phyloP scores from a whole-genome alignment of 2,113 vertebrate genomes.

The Geococcyx californianus region DNA sequence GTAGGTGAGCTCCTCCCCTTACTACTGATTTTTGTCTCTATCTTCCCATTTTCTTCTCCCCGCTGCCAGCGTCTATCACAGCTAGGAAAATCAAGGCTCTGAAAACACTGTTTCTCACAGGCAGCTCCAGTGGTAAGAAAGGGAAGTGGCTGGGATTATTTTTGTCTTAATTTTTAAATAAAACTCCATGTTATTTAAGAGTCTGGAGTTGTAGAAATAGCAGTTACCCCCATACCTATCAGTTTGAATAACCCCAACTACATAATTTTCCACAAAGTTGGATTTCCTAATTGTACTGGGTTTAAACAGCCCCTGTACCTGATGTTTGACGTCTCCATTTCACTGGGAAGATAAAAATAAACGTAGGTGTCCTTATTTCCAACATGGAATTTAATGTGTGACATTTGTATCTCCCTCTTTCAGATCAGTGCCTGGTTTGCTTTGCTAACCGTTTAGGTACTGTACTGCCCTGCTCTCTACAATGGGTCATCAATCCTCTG shows the following conservation, averaged over 20 bases:
- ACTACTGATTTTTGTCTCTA: background rate
- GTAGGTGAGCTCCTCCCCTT: background rate
- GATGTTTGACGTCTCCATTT: conserved; percentile 29
- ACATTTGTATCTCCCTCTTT: no score
- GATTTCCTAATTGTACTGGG: background rate
- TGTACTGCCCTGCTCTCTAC: background rate
- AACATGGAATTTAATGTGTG: background rate
- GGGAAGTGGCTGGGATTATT: background rate
- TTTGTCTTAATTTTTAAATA: background rate
- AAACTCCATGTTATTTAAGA: accelerated
- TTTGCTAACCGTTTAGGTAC: background rate
- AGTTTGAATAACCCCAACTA: background rate
- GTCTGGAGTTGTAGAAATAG: background rate
- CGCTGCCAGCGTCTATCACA: accelerated
- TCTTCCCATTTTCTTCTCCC: background rate
- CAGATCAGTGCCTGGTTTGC: background rate
- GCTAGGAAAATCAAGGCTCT: background rate
- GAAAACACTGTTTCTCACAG: background rate
- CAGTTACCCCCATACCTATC: accelerated
- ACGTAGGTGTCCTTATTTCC: conserved; percentile 17
- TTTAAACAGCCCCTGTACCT: background rate
- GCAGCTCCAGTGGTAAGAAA: background rate
- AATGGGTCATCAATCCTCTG: background rate
- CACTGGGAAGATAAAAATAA: conserved; percentile 30
- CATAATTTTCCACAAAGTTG: background rate